These are phyloP conservation scores for Andricus curvator DNA, from an alignment of 2,888 invertebrate genomes.

Conservation along the genomic window DNA sequence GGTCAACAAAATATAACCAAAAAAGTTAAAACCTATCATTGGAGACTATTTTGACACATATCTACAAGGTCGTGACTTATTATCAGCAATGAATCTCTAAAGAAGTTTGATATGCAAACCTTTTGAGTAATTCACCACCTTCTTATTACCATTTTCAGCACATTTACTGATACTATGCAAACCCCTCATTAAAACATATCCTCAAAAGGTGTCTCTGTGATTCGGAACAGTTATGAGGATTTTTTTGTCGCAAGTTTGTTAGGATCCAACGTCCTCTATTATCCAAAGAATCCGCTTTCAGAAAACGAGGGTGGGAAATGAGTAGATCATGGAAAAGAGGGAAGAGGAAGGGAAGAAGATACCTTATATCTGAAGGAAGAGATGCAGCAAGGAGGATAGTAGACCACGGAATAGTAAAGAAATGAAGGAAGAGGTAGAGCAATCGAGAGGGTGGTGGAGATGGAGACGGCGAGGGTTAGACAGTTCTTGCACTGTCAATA, in stretches of 20 bases:
- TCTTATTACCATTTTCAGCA: background rate
- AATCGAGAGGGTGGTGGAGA: constrained; percentile 42
- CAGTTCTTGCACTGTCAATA: constrained; percentile 76
- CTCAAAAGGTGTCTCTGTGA: background rate
- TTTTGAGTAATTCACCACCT: background rate
- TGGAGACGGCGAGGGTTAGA: constrained; percentile 61
- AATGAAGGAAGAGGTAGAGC: constrained; percentile 16
- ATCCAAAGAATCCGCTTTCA: background rate
- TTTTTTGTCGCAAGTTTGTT: background rate
- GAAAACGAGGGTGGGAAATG: background rate
- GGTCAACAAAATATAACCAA: too few relatives aligned
- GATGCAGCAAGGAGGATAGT: constrained; percentile 14
- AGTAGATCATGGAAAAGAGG: constrained; percentile 8
- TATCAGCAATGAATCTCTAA: too few relatives aligned
- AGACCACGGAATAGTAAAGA: constrained; percentile 41
- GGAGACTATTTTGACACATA: too few relatives aligned
- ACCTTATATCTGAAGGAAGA: background rate
- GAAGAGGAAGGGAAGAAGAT: constrained; percentile 36
- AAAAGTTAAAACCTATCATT: too few relatives aligned
- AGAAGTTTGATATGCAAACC: background rate
- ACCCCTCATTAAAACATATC: background rate
- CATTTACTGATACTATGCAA: background rate
- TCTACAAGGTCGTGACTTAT: too few relatives aligned
- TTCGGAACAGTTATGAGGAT: background rate
- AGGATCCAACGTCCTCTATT: background rate